phyloP scores from a whole-genome alignment of 2,113 vertebrate species.

The Sylvilagus bachmani region DNA sequence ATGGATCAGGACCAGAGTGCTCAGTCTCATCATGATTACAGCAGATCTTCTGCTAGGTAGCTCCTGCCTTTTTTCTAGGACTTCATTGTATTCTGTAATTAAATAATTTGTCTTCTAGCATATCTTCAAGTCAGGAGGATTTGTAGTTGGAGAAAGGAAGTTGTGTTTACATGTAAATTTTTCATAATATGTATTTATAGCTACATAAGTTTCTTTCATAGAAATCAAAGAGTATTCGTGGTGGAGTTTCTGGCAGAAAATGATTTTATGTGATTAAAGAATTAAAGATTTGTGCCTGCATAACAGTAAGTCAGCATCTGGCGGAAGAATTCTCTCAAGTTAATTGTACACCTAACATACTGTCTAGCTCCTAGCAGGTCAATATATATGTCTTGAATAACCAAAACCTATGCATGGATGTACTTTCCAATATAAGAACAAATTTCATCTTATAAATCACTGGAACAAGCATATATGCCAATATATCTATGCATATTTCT shows the following conservation, averaged over 20 bases:
- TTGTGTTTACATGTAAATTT: conserved; percentile 69
- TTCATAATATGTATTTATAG: conserved; percentile 83
- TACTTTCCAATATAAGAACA: conserved; percentile 52
- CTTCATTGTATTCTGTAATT: conserved; percentile 71
- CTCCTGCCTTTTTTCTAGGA: not conserved
- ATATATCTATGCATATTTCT: conserved; percentile 49
- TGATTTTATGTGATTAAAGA: conserved; percentile 50
- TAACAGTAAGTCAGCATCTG: conserved; percentile 6
- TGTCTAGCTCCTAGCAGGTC: not conserved
- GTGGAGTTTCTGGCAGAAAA: conserved; percentile 74
- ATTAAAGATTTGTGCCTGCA: conserved; percentile 42
- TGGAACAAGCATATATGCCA: conserved; percentile 28
- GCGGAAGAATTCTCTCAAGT: conserved; percentile 13
- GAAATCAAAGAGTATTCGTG: conserved; percentile 85
- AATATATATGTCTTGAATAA: conserved; percentile 52
- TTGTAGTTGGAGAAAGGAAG: conserved; percentile 77
- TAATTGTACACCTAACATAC: conserved; percentile 3
- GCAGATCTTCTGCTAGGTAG: not conserved
- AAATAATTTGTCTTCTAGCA: conserved; percentile 78
- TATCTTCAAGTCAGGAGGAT: conserved; percentile 78
- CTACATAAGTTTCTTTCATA: conserved; percentile 83
- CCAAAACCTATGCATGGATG: not conserved
- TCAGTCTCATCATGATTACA: conserved; percentile 21
- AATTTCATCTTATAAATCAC: conserved; percentile 27
- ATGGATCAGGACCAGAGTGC: not conserved